Evolutionary conservation across 1,140 invertebrate genomes (phyloP).

Genomic region (Sycophila sp.): DNA sequence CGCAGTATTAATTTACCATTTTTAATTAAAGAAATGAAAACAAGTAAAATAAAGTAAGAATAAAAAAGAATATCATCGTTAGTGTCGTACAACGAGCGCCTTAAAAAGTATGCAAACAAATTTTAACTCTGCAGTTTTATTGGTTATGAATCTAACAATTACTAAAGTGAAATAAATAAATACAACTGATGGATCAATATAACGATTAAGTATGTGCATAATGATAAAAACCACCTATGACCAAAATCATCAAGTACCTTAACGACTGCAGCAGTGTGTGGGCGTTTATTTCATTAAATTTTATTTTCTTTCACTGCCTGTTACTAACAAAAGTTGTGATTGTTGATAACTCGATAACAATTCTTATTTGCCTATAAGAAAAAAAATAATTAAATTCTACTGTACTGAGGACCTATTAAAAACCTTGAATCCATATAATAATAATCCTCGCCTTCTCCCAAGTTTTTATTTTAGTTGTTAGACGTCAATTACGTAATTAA

Average conservation of each 20-base stretch:
- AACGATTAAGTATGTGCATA: slow-evolving; percentile 23
- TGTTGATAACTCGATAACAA: slow-evolving; percentile 15
- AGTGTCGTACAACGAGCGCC: slow-evolving; percentile 39
- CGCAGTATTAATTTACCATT: slow-evolving; percentile 23
- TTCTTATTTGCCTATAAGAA: slow-evolving; percentile 15
- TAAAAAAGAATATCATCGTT: slow-evolving; percentile 37
- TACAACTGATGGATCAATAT: slow-evolving; percentile 38
- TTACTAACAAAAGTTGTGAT: slow-evolving; percentile 11
- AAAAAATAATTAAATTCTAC: slow-evolving; percentile 28
- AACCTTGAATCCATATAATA: background rate
- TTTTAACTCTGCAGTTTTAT: slow-evolving; percentile 33
- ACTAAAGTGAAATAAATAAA: slow-evolving; percentile 29
- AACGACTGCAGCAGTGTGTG: background rate
- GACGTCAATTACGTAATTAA: background rate
- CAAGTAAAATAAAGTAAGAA: too few species aligned
- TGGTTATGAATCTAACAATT: slow-evolving; percentile 33
- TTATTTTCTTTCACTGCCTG: background rate
- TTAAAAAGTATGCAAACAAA: slow-evolving; percentile 35
- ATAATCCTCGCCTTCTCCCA: background rate
- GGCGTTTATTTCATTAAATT: slow-evolving; percentile 9
- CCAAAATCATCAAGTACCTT: slow-evolving; percentile 26
- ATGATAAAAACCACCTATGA: slow-evolving; percentile 17
- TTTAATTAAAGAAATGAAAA: too few species aligned
- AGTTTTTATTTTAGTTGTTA: slow-evolving; percentile 9
- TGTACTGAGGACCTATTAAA: background rate